A percentile compares a stretch with the other conserved stretches of the same genome.
phyloP scores from a whole-genome alignment of 2,888 invertebrate species.

The Synergus laeviventris region DNA sequence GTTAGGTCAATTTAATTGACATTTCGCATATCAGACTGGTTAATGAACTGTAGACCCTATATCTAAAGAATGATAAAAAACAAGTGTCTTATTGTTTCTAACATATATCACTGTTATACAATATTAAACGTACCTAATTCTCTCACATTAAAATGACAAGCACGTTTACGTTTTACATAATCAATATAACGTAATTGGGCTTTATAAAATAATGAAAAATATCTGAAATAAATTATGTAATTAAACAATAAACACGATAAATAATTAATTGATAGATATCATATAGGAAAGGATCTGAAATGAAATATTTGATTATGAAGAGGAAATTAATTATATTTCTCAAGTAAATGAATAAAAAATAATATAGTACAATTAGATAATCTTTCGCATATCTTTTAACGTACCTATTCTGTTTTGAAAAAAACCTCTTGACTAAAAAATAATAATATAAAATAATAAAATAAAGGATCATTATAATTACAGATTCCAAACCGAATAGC shows the following conservation, averaged over 20 bases:
- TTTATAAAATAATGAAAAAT: not conserved
- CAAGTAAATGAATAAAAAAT: not conserved
- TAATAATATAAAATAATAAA: not conserved
- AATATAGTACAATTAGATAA: not conserved
- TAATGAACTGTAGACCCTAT: conserved; percentile 25
- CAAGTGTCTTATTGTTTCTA: not conserved
- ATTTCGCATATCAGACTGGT: conserved; percentile 38
- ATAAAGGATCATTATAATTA: not conserved
- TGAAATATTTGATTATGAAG: not conserved
- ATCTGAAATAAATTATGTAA: not conserved
- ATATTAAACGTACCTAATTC: not conserved
- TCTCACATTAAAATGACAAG: not conserved
- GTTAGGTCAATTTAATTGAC: conserved; percentile 55
- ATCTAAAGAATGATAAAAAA: conserved; percentile 27
- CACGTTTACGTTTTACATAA: not conserved
- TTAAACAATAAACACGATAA: not conserved
- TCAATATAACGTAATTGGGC: not conserved
- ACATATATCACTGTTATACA: not conserved
- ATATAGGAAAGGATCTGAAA: not conserved
- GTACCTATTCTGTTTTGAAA: not conserved
- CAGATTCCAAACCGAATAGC: not conserved
- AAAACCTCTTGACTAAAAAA: not conserved
- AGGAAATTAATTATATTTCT: not conserved
- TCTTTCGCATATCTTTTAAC: not conserved
- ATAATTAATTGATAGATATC: not conserved